Evolutionary conservation across 1,140 invertebrate genomes (phyloP), one percentile per base, ranked within the genome.

Genomic region (Asbolus verrucosus): DNA sequence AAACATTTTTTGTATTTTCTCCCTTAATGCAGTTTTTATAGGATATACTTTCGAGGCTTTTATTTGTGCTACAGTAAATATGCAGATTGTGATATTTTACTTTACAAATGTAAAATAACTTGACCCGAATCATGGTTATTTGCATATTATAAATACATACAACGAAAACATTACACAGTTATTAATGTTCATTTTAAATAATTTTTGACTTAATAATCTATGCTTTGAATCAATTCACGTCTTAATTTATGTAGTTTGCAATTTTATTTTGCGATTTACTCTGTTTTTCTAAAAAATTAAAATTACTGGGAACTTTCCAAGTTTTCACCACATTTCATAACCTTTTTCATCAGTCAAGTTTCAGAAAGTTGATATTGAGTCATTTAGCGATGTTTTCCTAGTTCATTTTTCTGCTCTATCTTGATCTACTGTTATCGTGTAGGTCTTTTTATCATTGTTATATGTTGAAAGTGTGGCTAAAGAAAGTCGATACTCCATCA

Each of bases 131-230:
- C 21, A 54, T 14, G n/a, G 18, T 11, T 27, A 54, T 54, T 54
- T 54, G 46, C 46, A 54, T 54, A n/a, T n/a, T n/a, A n/a, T n/a
- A n/a, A n/a, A n/a, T n/a, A n/a, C n/a, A 54, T 54, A 54, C 24
- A 54, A 16, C 46, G 46, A 46, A 21, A 54, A 54, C n/a, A n/a
- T n/a, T n/a, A n/a, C n/a, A n/a, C n/a, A n/a, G n/a, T n/a, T n/a
- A n/a, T n/a, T n/a, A n/a, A n/a, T n/a, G 24, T 54, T 54, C n/a
- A n/a, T 27, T 21, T 54, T 54, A 54, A 14, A 27, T 54, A 27
- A 30, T 50, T 50, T 24, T 13, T 54, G 21, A 18, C n/a, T 13
- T 54, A 54, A 24, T 36, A 27, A 27, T 27, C 24, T 27, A 27
- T 27, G 24, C 8, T 27, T 27, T n/a, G n/a, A n/a, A n/a, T n/a